These are phyloP conservation scores for Zeuzera pyrina DNA, from an alignment of 2,888 invertebrate genomes.

Conservation along the genomic window DNA sequence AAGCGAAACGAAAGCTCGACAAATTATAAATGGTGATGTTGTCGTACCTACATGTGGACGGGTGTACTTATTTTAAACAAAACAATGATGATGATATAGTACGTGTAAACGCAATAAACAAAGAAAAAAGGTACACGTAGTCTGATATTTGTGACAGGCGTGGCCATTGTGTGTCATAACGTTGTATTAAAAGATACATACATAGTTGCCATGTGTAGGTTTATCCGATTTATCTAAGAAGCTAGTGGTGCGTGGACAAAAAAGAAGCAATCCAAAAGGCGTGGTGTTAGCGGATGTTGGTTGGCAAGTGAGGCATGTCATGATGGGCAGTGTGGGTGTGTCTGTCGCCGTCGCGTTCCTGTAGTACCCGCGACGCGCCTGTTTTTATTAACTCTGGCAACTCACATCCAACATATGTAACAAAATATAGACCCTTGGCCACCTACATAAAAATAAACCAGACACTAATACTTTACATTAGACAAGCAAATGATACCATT, in stretches of 20 bases:
- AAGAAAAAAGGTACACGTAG: too few relatives aligned
- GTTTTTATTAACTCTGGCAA: slow-evolving; percentile 5
- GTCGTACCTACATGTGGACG: slow-evolving; percentile 42
- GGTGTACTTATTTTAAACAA: slow-evolving; percentile 48
- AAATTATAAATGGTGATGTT: slow-evolving; percentile 47
- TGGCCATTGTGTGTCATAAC: slow-evolving; percentile 24
- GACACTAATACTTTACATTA: slow-evolving; percentile 12
- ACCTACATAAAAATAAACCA: neutral
- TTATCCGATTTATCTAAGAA: slow-evolving; percentile 26
- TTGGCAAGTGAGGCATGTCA: slow-evolving; percentile 30
- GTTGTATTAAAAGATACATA: too few relatives aligned
- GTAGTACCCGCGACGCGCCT: slow-evolving; percentile 2
- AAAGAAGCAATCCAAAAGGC: slow-evolving; percentile 37
- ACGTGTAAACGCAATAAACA: slow-evolving; percentile 42
- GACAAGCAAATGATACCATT: slow-evolving; percentile 25
- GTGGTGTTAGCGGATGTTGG: slow-evolving; percentile 31
- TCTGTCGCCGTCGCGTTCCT: slow-evolving; percentile 14
- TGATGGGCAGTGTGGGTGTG: slow-evolving; percentile 17
- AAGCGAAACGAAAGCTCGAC: slow-evolving; percentile 42
- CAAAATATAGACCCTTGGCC: neutral
- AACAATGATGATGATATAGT: slow-evolving; percentile 48
- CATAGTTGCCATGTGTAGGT: slow-evolving; percentile 28
- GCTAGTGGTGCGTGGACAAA: slow-evolving; percentile 16
- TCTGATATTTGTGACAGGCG: too few relatives aligned
- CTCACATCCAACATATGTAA: slow-evolving; percentile 1